Evolutionary conservation across 2,797 vertebrate species (phyloP).

Genomic region (Pagetopsis macropterus): DNA sequence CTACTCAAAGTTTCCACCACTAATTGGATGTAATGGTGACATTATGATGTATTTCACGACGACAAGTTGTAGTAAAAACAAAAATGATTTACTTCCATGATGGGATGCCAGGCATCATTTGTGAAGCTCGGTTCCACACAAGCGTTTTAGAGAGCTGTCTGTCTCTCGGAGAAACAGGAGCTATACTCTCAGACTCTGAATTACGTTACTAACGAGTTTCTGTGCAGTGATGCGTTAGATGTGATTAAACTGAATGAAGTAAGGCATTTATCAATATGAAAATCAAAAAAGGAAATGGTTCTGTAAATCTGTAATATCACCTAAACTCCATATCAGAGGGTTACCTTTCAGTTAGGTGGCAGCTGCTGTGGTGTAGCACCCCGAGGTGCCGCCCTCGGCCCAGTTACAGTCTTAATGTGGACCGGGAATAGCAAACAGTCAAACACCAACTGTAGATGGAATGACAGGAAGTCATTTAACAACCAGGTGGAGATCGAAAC

Average conservation of each 20-base stretch:
- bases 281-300: not conserved
- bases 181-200: not conserved
- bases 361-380: conserved; percentile 35
- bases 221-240: conserved; percentile 13
- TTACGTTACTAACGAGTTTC: not conserved
- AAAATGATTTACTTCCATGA: conserved; percentile 15
- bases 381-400: conserved; percentile 24
- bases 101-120: conserved; percentile 7
- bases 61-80: conserved; percentile 33
- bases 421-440: conserved; percentile 35
- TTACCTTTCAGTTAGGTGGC: conserved; percentile 22
- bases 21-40: conserved; percentile 51
- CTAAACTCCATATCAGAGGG: conserved; percentile 11
- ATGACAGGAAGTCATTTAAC: conserved; percentile 48
- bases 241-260: conserved; percentile 25
- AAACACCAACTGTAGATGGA: conserved; percentile 31
- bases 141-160: not conserved
- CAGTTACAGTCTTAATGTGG: conserved; percentile 18
- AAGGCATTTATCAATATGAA: conserved; percentile 2
- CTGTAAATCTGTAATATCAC: conserved; percentile 2
- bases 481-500: conserved; percentile 45
- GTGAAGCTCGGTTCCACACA: not conserved
- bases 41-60: conserved; percentile 35
- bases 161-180: conserved; percentile 3
- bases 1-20: conserved; percentile 31